Evolutionary conservation across 2,888 invertebrate species (phyloP), one percentile per base, ranked within the genome.

Genomic region (Plagiodera versicolora): DNA sequence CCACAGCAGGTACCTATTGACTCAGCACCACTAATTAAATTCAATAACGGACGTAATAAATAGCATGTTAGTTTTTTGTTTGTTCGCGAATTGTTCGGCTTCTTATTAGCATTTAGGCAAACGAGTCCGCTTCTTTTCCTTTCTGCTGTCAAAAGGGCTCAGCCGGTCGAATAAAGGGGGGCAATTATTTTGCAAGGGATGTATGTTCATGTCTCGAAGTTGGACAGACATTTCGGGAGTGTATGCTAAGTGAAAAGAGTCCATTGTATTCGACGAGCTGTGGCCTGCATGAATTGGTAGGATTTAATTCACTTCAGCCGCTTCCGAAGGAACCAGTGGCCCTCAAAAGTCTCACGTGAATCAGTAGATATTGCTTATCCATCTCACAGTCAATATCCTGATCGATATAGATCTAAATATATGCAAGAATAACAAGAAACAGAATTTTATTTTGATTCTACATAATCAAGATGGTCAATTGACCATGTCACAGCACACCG

Each of bases 181-280:
- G 76, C 75, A 75, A 76, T 76, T 76, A 77, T 76, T 76, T 71
- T 57, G 66, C 69, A 65, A 71, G 73, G 74, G 72, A 72, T 72
- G 70, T 69, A 66, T 67, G 69, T 58, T 58, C 67, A 63, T 66
- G 70, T 69, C 65, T 63, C 59, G 45, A 53, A 48, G 47, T 65
- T 58, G 58, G 65, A 64, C 68, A 58, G 73, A 72, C 75, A 74
- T 77, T 78, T 77, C 73, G 76, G 76, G 73, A 74, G 75, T 39
- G 39, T 77, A 78, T 77, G 77, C 76, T 77, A 78, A 78, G 75
- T 75, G 77, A 78, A 78, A 75, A 76, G 76, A 55, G 74, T 75
- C 77, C 78, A 80, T 80, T 79, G 80, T 80, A 77, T 80, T 79
- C 78, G 71, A 68, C 70, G 68, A 70, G 70, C 70, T 65, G 64